Conservation (phyloP, 2,797 vertebrate genomes). For the Scomberomorus guttatus region DNA sequence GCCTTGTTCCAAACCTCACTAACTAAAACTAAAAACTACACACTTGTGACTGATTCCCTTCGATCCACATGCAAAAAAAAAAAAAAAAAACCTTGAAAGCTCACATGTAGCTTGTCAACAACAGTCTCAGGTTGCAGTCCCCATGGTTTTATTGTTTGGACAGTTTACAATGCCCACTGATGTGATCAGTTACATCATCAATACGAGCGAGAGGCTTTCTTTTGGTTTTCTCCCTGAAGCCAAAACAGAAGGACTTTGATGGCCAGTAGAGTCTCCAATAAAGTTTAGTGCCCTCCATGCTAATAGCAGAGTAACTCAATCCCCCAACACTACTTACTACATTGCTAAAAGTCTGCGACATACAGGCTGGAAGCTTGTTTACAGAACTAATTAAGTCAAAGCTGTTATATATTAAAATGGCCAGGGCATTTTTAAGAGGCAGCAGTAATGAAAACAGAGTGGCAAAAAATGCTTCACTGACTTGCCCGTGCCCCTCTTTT, state of each 20-base stretch:
- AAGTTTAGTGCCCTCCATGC: slow-evolving; percentile 79
- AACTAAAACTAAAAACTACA: slow-evolving; percentile 81
- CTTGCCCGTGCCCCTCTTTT: slow-evolving; percentile 52
- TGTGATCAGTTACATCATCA: slow-evolving; percentile 88
- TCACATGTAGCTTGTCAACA: slow-evolving; percentile 76
- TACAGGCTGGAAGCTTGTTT: slow-evolving; percentile 79
- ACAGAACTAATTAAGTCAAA: slow-evolving; percentile 85
- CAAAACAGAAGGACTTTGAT: slow-evolving; percentile 85
- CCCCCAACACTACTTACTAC: slow-evolving; percentile 74
- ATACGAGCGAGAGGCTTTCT: slow-evolving; percentile 73
- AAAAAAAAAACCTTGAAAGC: slow-evolving; percentile 78
- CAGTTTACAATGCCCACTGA: slow-evolving; percentile 85
- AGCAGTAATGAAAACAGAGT: slow-evolving; percentile 80
- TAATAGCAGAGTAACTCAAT: slow-evolving; percentile 81
- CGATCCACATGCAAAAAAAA: slow-evolving; percentile 76
- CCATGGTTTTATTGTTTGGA: slow-evolving; percentile 86
- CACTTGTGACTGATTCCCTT: slow-evolving; percentile 80
- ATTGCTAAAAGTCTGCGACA: slow-evolving; percentile 77
- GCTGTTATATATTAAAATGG: slow-evolving; percentile 84
- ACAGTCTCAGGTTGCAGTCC: slow-evolving; percentile 86
- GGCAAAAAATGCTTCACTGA: slow-evolving; percentile 61
- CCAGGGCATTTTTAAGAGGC: slow-evolving; percentile 74
- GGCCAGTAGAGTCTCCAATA: slow-evolving; percentile 84
- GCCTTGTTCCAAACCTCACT: slow-evolving; percentile 85
- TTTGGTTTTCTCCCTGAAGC: slow-evolving; percentile 75